Evolutionary conservation across 2,888 invertebrate genomes (phyloP).

Genomic region (Blastobasis lacticolella): DNA sequence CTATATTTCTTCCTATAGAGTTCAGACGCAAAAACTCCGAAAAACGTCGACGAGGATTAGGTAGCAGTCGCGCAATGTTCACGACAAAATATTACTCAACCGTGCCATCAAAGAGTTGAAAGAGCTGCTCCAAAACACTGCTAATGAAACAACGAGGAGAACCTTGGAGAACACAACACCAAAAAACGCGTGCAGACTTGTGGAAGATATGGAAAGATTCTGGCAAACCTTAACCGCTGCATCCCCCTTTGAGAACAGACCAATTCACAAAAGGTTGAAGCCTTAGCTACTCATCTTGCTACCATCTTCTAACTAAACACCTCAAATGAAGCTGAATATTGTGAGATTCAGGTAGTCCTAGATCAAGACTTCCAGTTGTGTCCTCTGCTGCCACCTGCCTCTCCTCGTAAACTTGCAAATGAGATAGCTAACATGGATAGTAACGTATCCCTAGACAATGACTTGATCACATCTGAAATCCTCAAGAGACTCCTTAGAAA

Average conservation of each 20-base stretch:
- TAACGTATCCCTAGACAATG: too few species aligned
- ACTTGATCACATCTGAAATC: too few species aligned
- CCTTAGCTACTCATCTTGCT: constrained; percentile 1
- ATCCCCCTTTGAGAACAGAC: too few species aligned
- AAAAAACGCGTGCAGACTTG: background rate
- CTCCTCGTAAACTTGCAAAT: too few species aligned
- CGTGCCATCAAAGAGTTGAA: constrained; percentile 5
- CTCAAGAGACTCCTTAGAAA: too few species aligned
- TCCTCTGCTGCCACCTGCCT: too few species aligned
- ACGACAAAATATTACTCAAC: constrained; percentile 11
- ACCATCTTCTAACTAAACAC: constrained; percentile 1
- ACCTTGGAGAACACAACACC: background rate
- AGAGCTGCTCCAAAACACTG: constrained; percentile 1
- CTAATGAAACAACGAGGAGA: background rate
- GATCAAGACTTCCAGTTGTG: too few species aligned
- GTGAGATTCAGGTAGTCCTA: background rate
- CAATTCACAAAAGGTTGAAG: background rate
- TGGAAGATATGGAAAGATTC: too few species aligned
- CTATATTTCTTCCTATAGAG: background rate
- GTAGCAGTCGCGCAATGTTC: constrained; percentile 9
- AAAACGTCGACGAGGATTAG: constrained; percentile 8
- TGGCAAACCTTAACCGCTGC: too few species aligned
- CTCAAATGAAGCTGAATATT: background rate
- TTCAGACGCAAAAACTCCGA: constrained; percentile 10
- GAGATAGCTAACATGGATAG: too few species aligned